Evolutionary conservation across 2,888 invertebrate species (phyloP), one percentile per base, ranked within the genome.

Genomic region (Sceliomorpha sp.): DNA sequence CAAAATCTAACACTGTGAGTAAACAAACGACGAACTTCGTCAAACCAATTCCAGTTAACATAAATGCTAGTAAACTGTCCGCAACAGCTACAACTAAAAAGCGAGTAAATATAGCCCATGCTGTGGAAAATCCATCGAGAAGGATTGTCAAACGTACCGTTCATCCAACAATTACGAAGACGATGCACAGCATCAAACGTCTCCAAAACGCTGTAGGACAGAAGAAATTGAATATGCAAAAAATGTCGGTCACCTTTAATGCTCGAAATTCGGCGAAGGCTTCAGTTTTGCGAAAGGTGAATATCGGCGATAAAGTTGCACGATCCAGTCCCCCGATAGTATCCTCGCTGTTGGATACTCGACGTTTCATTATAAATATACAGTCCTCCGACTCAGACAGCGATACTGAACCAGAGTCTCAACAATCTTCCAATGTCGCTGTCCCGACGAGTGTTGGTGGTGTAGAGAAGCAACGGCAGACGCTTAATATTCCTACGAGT

Each of bases 121-220:
- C n/a, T n/a, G n/a, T 17, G 1, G 37, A 15, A 5, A 47, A 59
- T 42, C 44, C 66, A 0, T 2, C 37, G 1, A 68, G 47, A 20
- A 87, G 85, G 67, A 44, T 81, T 0, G 27, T 66, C 0, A 86
- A 77, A 50, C 81, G 77, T 55, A 13, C 72, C 1, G 45, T 74
- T 7, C 75, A 81, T 26, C 75, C 79, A 2, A 80, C 78, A 1
- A 79, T 80, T 20, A 78, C 83, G 4, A 85, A 80, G 47, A 80
- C 82, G 24, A 78, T 84, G 1, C 87, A 84, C 39, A 85, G 86
- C 14, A 81, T 83, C 0, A 87, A 86, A 24, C 81, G 78, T 14
- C 83, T 78, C 42, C 82, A 82, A 40, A 85, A 83, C 12, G 63
- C 75, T 7, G 58, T 81, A 45, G 29, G 77, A 6, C 85, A 82